Percentiles rank a stretch among this genome's conserved stretches.
Conservation (phyloP, 2,888 invertebrate genomes). For the Cephus pulcher region DNA sequence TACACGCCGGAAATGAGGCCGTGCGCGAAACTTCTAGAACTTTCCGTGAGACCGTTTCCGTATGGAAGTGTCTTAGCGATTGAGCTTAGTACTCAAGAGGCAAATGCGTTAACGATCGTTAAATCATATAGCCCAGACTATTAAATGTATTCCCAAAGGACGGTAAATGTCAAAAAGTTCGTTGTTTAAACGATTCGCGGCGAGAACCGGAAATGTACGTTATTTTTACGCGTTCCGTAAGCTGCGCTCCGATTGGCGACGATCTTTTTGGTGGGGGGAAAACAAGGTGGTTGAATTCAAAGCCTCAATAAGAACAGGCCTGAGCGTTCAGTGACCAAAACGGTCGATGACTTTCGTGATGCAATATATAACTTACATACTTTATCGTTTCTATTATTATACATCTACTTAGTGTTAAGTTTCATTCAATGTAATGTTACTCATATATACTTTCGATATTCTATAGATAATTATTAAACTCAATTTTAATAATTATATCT, state of each 20-base stretch:
- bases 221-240: conserved; percentile 37
- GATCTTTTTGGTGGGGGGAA: conserved; percentile 23
- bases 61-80: background rate
- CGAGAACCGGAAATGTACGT: conserved; percentile 39
- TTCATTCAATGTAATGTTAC: background rate
- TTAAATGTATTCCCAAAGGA: background rate
- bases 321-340: background rate
- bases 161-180: conserved; percentile 24
- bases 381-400: background rate
- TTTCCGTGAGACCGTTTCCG: conserved; percentile 34
- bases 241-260: conserved; percentile 35
- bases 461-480: background rate
- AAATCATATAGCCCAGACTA: background rate
- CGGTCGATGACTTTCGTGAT: background rate
- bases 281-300: conserved; percentile 24
- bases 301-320: conserved; percentile 17
- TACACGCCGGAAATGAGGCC: conserved; percentile 56
- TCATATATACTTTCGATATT: background rate
- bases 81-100: background rate
- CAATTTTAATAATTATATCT: background rate
- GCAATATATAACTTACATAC: background rate
- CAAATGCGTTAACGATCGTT: background rate
- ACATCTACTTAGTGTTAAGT: background rate
- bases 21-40: conserved; percentile 59
- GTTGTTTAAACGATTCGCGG: conserved; percentile 35